A percentile compares a stretch with the other conserved stretches of the same genome.
Evolutionary conservation across 2,113 vertebrate species (phyloP).

Genomic region (Pycnonotus jocosus): DNA sequence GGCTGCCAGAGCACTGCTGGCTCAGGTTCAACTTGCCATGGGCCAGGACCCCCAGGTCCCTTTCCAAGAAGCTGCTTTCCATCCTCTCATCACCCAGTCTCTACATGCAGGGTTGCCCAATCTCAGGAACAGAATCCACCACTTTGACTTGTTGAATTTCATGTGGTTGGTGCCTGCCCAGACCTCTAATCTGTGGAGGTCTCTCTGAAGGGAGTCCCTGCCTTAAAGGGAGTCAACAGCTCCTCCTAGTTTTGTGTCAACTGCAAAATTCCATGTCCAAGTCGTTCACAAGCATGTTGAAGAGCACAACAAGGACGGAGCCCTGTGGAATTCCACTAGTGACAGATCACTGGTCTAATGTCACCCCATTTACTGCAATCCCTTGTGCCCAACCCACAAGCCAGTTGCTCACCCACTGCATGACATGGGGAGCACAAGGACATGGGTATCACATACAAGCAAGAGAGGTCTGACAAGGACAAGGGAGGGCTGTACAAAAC

Average conservation of each 20-base stretch:
- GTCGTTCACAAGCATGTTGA: background rate
- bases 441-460: background rate
- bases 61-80: background rate
- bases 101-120: background rate
- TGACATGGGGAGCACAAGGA: background rate
- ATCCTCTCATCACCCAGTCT: background rate
- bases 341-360: background rate
- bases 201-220: background rate
- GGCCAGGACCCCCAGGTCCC: background rate
- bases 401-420: background rate
- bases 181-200: fast-evolving
- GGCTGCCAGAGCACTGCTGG: background rate
- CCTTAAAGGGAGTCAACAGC: background rate
- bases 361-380: background rate
- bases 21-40: background rate
- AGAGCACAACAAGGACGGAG: background rate
- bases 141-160: background rate
- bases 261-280: background rate
- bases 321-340: background rate
- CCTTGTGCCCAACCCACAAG: background rate
- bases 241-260: background rate
- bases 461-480: background rate
- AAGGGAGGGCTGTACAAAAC: background rate
- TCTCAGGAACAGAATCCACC: background rate
- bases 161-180: background rate